Conservation (phyloP, 2,113 vertebrate genomes). For the Halcyon senegalensis region DNA sequence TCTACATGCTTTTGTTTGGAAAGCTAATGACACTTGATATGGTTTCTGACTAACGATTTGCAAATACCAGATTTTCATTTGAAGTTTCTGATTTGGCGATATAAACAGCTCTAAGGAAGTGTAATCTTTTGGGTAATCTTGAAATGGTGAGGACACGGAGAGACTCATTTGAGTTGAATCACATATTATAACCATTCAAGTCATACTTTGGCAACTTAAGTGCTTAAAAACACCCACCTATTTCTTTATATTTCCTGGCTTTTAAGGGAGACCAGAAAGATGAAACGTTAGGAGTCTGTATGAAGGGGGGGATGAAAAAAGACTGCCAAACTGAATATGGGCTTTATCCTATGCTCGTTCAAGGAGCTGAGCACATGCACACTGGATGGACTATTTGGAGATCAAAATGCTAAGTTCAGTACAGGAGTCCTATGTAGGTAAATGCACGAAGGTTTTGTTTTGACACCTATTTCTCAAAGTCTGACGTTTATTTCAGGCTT, state of each 20-base stretch:
- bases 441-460: not conserved
- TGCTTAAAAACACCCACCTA: conserved; percentile 32
- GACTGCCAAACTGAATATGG: not conserved
- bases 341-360: not conserved
- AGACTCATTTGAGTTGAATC: conserved; percentile 24
- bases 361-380: not conserved
- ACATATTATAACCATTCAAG: conserved; percentile 22
- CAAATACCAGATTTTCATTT: not conserved
- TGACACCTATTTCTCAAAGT: not conserved
- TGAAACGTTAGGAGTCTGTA: not conserved
- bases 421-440: not conserved
- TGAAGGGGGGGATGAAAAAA: not conserved
- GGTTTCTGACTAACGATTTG: not conserved
- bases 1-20: not conserved
- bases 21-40: not conserved
- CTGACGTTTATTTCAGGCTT: not conserved
- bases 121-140: not conserved
- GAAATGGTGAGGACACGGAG: not conserved
- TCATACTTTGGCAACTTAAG: conserved; percentile 18
- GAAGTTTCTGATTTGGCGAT: not conserved
- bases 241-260: conserved; percentile 26
- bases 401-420: not conserved
- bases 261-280: conserved; percentile 12
- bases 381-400: not conserved
- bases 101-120: not conserved